phyloP scores from a whole-genome alignment of 2,113 vertebrate species.

The Malurus melanocephalus region DNA sequence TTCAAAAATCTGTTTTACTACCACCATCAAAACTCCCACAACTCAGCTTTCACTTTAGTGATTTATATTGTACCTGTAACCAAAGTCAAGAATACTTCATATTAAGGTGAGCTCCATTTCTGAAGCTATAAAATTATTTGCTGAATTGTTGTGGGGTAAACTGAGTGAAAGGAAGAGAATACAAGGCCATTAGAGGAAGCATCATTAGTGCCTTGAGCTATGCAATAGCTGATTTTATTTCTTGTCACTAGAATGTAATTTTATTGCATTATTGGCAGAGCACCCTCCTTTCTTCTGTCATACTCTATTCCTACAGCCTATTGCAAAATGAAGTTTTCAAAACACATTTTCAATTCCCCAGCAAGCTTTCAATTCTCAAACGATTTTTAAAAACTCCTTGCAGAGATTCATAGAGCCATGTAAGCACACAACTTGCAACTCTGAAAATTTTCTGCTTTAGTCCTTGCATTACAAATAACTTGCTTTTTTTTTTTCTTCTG shows the following conservation, averaged over 20 bases:
- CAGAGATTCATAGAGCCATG: fast-evolving
- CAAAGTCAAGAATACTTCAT: not conserved
- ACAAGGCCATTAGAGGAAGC: not conserved
- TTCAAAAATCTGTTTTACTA: not conserved
- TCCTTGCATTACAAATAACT: not conserved
- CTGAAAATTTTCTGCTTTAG: not conserved
- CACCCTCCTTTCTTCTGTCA: not conserved
- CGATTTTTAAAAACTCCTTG: not conserved
- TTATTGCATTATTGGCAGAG: not conserved
- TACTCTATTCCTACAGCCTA: not conserved
- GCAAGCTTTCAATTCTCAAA: not conserved
- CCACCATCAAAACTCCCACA: not conserved
- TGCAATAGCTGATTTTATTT: not conserved
- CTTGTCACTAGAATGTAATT: not conserved
- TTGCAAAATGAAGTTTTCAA: not conserved
- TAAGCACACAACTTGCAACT: not conserved
- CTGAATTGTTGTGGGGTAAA: not conserved
- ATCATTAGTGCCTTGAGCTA: not conserved
- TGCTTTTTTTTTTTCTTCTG: not conserved
- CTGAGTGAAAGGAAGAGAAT: not conserved
- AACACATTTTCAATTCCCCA: not conserved
- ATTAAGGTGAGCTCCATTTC: not conserved
- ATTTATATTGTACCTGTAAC: no score
- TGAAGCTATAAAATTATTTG: not conserved
- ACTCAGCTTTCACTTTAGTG: not conserved